Base-by-base conservation (phyloP, 2,888 invertebrate genomes). In the Xestia ashworthii region DNA sequence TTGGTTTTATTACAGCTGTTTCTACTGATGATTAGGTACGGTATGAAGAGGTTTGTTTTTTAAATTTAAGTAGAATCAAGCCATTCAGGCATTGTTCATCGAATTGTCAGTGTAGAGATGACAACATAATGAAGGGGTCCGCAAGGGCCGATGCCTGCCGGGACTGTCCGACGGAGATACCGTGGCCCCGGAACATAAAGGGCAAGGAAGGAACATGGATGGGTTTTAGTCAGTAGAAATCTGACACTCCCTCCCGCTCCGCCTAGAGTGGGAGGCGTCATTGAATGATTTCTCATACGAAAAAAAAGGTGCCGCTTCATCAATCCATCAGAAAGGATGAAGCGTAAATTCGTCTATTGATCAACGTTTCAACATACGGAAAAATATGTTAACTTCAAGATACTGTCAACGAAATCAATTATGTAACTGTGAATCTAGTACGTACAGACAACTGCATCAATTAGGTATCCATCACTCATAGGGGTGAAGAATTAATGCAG, bases 1-100 rank as follows among this genome's bases (percentile, higher is more conserved):
- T 53, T 69, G n/a, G 44, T 69, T 81, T 80, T 71, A 75, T 48
- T 66, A 53, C 11, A 65, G 16, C 65, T 44, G 65, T 64, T 64
- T 41, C 41, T 64, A 11, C n/a, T 44, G n/a, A 65, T 44, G 44
- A 65, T 8, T n/a, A 32, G 3, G 32, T 32, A 44, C 65, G n/a
- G 14, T 14, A 14, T 14, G n/a, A 14, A n/a, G 8, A 1, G 44
- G 41, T n/a, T 6, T 32, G 22, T n/a, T 53, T 46, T 5, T 66
- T 19, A 19, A 11, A 32, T 48, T 67, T 12, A 5, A 72, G 25
- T 19, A 14, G 14, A 12, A 41, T 19, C 12, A 6, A 38, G 8
- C 6, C 6, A n/a, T 44, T n/a, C 64, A 12, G 22, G 22, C 22
- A 62, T 6, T n/a, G 41, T n/a, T 44, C n/a, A 5, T 5, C 12